These are phyloP conservation scores for Isotomurus palustris DNA, from an alignment of 2,888 invertebrate genomes.

Conservation along the genomic window DNA sequence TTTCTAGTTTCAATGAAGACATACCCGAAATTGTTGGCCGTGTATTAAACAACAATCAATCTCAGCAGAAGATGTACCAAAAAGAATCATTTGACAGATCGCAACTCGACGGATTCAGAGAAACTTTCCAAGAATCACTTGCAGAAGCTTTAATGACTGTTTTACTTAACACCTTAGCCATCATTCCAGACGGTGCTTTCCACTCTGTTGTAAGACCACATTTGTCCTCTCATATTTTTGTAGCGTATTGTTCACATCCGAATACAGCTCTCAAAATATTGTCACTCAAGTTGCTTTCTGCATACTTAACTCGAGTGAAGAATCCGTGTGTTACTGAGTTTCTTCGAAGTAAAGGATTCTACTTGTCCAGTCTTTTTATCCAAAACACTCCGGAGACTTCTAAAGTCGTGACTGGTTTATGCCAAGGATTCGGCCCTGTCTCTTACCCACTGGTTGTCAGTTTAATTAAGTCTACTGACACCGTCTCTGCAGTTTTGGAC, in stretches of 20 bases:
- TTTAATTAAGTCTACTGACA: slow-evolving; percentile 35
- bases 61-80: neutral
- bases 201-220: slow-evolving; percentile 37
- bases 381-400: slow-evolving; percentile 33
- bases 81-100: slow-evolving; percentile 28
- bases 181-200: slow-evolving; percentile 43
- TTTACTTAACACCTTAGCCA: slow-evolving; percentile 41
- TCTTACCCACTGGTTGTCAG: slow-evolving; percentile 38
- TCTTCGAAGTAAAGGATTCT: slow-evolving; percentile 39
- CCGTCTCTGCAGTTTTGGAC: slow-evolving; percentile 37
- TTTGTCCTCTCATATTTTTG: slow-evolving; percentile 38
- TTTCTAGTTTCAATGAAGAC: slow-evolving; percentile 27
- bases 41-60: slow-evolving; percentile 6
- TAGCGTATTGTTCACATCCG: slow-evolving; percentile 43
- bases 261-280: slow-evolving; percentile 35
- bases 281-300: slow-evolving; percentile 39
- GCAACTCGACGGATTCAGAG: slow-evolving; percentile 34
- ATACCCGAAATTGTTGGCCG: slow-evolving; percentile 41
- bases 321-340: slow-evolving; percentile 38
- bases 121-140: slow-evolving; percentile 42
- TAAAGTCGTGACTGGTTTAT: slow-evolving; percentile 31
- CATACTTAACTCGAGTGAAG: slow-evolving; percentile 40
- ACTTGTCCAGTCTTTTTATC: slow-evolving; percentile 38
- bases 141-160: slow-evolving; percentile 44
- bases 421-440: slow-evolving; percentile 41